These are phyloP conservation scores for Serilophus lunatus DNA, from an alignment of 2,113 vertebrate species.

Conservation along the genomic window DNA sequence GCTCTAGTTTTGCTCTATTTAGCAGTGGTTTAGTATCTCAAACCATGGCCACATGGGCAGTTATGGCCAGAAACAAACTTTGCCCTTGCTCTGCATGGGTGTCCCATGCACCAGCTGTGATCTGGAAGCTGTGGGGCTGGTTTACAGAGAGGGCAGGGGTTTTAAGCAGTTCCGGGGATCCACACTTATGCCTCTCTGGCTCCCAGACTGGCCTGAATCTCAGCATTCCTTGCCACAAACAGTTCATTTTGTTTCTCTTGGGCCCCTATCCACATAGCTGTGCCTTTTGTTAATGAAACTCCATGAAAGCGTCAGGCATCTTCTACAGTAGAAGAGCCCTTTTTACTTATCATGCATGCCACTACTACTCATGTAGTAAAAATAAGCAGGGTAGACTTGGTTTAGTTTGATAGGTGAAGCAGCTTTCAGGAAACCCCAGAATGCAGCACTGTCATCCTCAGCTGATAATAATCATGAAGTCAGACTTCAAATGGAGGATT, in stretches of 20 bases:
- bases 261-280: not conserved
- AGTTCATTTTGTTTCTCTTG: not conserved
- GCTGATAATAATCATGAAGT: not conserved
- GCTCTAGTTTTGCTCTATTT: not conserved
- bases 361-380: not conserved
- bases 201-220: not conserved
- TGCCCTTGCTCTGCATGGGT: not conserved
- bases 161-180: not conserved
- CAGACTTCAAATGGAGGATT: not conserved
- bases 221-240: not conserved
- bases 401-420: not conserved
- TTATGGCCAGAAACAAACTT: not conserved
- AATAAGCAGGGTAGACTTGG: not conserved
- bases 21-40: not conserved
- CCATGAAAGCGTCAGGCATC: not conserved
- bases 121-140: not conserved
- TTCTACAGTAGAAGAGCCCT: not conserved
- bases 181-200: not conserved
- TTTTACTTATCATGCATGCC: not conserved
- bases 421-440: not conserved
- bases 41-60: no score
- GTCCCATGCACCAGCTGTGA: not conserved
- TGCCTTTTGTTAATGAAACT: not conserved
- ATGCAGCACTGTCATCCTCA: not conserved
- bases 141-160: not conserved